Percentiles rank a stretch among this genome's conserved stretches.
Evolutionary conservation across 2,797 vertebrate genomes (phyloP).

Genomic region (Poliocrania exsul): DNA sequence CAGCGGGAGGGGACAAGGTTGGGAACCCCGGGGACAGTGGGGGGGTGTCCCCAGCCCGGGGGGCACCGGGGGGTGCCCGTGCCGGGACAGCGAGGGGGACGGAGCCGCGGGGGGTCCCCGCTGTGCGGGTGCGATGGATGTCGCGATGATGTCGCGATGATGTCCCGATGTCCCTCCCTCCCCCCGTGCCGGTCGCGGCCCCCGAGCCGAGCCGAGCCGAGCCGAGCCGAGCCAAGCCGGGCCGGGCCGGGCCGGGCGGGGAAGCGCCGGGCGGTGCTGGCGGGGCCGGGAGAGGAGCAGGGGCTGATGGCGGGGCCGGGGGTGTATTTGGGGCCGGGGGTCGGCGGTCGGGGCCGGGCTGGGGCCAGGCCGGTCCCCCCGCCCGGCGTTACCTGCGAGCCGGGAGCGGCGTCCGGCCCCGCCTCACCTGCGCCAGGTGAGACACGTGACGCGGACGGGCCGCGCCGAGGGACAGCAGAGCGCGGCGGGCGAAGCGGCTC

Average conservation of each 20-base stretch:
- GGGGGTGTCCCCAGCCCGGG: neutral
- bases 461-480: slow-evolving; percentile 66
- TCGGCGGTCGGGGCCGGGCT: neutral
- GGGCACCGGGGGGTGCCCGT: neutral
- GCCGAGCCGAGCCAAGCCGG: neutral
- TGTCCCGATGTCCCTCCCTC: neutral
- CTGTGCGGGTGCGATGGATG: neutral
- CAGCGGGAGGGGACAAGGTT: neutral
- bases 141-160: too few relatives aligned
- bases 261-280: neutral
- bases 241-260: neutral
- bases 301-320: neutral
- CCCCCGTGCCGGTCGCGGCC: neutral
- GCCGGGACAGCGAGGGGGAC: too few relatives aligned
- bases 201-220: neutral
- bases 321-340: neutral
- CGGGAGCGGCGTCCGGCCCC: slow-evolving; percentile 66
- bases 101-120: neutral
- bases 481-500: slow-evolving; percentile 22
- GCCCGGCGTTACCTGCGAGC: slow-evolving; percentile 74
- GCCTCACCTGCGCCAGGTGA: slow-evolving; percentile 76
- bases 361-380: neutral
- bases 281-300: too few relatives aligned
- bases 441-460: slow-evolving; percentile 70
- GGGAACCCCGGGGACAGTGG: neutral